Evolutionary conservation across 2,113 vertebrate species (phyloP).

Genomic region (Dipodomys stephensi): DNA sequence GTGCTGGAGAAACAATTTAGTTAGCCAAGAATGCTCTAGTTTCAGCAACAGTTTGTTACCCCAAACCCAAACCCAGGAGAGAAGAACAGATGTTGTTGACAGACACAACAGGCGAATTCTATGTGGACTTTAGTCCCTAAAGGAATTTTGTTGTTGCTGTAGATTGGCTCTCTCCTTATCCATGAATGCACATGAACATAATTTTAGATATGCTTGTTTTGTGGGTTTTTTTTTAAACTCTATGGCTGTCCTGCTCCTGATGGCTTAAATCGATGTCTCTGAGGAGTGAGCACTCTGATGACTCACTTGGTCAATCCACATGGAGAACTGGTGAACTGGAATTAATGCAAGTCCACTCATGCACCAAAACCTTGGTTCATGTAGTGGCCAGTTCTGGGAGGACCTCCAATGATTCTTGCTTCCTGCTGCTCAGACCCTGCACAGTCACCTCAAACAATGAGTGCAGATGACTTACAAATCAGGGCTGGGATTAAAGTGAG

Average conservation of each 20-base stretch:
- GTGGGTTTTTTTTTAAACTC: neutral
- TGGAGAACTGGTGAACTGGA: neutral
- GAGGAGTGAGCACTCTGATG: neutral
- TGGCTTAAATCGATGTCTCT: neutral
- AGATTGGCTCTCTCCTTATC: neutral
- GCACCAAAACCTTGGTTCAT: conserved; percentile 5
- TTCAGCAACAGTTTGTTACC: neutral
- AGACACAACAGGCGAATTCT: neutral
- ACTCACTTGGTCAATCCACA: neutral
- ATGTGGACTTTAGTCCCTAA: neutral
- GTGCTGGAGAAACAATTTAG: neutral
- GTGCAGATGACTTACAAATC: neutral
- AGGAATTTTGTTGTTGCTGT: neutral
- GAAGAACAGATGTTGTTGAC: conserved; percentile 4
- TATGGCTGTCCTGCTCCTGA: neutral
- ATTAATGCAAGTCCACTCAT: neutral
- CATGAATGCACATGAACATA: neutral
- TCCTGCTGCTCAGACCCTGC: neutral
- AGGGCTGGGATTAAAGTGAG: neutral
- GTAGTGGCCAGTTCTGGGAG: neutral
- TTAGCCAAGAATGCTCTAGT: neutral
- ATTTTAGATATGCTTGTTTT: neutral
- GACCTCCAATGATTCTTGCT: neutral
- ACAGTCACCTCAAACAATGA: neutral
- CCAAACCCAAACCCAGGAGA: neutral